Base-by-base conservation (phyloP, 2,888 invertebrate genomes). In the Galerucella nymphaeae region DNA sequence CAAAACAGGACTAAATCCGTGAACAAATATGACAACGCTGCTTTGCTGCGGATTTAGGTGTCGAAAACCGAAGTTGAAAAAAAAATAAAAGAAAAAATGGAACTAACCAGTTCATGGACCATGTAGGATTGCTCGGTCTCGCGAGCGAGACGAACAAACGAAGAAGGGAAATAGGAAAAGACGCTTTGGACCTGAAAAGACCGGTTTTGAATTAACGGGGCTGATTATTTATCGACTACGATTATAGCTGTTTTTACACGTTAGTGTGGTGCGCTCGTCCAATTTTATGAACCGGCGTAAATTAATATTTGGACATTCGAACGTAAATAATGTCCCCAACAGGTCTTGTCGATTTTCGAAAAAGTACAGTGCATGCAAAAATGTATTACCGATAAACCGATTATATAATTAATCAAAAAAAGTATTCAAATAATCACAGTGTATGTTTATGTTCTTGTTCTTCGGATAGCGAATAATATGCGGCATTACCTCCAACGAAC, bases 221-320 rank as follows among this genome's bases (percentile, higher is more conserved):
- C 80, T 82, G 84, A 84, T 85, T 85, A 85, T 85, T 86, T 85
- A 85, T 85, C 84, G 85, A 84, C 84, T 84, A 84, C 84, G 85
- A 85, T 86, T 86, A 86, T 85, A 83, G 85, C 84, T 85, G 85
- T 86, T 86, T 86, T 86, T 86, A 85, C 86, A 86, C 85, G 84
- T 85, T 85, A 83, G 83, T 84, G 85, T 83, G 85, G 85, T 85
- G 85, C 83, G 84, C 85, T 83, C 82, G 85, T 85, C 83, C 83
- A 80, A 85, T 86, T 86, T 86, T 85, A 85, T 84, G 84, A 83
- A 81, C 82, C 80, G 81, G 81, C 81, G 82, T 83, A 83, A 83
- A 85, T 85, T 85, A 85, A 85, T 85, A 85, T 85, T 83, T 81
- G 83, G 70, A 57, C 53, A 70, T 50, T 30, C 42, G 38, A 53